phyloP scores from a whole-genome alignment of 2,113 vertebrate species.

The Montifringilla adamsi region DNA sequence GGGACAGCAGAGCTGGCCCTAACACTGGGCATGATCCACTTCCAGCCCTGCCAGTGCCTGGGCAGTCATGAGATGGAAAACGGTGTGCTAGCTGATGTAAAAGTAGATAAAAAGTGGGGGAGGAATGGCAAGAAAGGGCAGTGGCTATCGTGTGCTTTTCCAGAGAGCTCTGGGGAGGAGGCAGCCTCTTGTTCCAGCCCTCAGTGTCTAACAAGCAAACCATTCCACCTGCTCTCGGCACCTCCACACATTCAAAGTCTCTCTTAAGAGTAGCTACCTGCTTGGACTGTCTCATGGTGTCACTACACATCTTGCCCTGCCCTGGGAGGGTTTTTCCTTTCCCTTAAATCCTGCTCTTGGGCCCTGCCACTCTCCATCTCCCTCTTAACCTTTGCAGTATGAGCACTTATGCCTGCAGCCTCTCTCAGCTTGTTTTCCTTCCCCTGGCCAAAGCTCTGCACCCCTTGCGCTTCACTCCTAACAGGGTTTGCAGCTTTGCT shows the following conservation, averaged over 20 bases:
- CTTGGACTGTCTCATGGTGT: not conserved
- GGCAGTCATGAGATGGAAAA: not conserved
- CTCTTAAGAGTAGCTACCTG: not conserved
- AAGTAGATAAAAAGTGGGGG: not conserved
- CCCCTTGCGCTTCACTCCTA: not conserved
- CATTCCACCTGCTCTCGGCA: not conserved
- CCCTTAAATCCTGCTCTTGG: not conserved
- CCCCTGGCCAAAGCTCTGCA: not conserved
- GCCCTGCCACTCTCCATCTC: not conserved
- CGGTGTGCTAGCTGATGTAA: not conserved
- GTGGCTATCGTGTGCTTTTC: not conserved
- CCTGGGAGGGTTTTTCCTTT: not conserved
- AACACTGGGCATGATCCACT: rapidly evolving
- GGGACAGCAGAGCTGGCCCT: not conserved
- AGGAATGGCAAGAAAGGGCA: not conserved
- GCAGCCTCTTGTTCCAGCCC: not conserved
- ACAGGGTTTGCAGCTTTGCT: rapidly evolving
- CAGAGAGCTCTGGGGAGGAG: not conserved
- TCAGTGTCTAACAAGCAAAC: not conserved
- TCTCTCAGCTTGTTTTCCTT: not conserved
- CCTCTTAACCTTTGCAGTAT: not conserved
- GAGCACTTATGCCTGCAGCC: not conserved
- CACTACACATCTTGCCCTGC: not conserved
- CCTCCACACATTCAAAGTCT: not conserved
- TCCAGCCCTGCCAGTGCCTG: not conserved